Evolutionary conservation across 2,888 invertebrate species (phyloP).

Genomic region (Beris chalybata): DNA sequence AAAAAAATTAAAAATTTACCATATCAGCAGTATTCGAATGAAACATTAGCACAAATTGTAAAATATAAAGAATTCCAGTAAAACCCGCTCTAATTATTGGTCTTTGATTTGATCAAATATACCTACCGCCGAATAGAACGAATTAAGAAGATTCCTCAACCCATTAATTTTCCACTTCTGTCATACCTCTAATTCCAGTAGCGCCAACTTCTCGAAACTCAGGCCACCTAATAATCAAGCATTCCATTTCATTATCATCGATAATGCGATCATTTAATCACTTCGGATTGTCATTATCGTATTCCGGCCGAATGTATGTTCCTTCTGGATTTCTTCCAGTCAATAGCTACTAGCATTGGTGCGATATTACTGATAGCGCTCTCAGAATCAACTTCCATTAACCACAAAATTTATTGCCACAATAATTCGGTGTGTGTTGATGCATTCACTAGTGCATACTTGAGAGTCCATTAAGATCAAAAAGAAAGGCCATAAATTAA

Average conservation of each 20-base stretch:
- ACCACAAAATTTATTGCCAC: conserved; percentile 38
- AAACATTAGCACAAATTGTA: too few relatives aligned
- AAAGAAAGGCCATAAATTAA: conserved; percentile 35
- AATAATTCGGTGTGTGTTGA: conserved; percentile 26
- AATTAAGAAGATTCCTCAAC: too few relatives aligned
- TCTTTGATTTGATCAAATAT: too few relatives aligned
- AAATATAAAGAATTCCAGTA: too few relatives aligned
- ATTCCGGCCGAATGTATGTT: background rate
- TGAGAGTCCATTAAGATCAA: conserved; percentile 38
- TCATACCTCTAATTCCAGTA: too few relatives aligned
- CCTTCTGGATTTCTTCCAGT: conserved; percentile 13
- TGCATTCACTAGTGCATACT: conserved; percentile 35
- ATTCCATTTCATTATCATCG: conserved; percentile 23
- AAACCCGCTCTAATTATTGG: too few relatives aligned
- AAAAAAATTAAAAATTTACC: too few relatives aligned
- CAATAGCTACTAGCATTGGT: conserved; percentile 11
- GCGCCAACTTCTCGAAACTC: background rate
- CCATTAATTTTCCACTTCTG: too few relatives aligned
- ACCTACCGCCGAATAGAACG: too few relatives aligned
- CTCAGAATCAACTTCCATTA: conserved; percentile 35
- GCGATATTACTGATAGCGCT: conserved; percentile 9
- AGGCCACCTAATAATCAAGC: conserved; percentile 13
- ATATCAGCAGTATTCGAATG: too few relatives aligned
- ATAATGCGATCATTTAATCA: conserved; percentile 25
- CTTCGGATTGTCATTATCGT: conserved; percentile 10